Evolutionary conservation across 2,797 vertebrate species (phyloP), one percentile per base, ranked within the genome.

Genomic region (Tympanoctomys barrerae): DNA sequence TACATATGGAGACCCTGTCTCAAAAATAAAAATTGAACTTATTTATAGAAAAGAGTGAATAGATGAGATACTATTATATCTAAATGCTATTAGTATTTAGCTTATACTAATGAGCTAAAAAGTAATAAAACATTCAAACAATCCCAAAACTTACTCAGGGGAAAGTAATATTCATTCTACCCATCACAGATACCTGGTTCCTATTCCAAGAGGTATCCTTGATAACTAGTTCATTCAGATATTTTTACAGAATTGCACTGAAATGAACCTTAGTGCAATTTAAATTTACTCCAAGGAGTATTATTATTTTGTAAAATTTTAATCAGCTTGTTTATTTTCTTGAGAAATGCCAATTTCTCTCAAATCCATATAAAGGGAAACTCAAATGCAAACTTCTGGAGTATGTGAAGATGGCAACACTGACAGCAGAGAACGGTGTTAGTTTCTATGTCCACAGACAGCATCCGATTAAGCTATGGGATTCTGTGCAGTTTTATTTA

Each of bases 221-320:
- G 7, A 7, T 26, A 24, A 49, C 42, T 33, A 49, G 19, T 93
- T 64, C 46, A 52, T 96, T 70, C 86, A 87, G 12, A 82, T 49
- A 77, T 28, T 73, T 73, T 42, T 73, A 82, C 16, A 64, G 28
- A 68, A 84, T 22, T 81, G 26, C 14, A 92, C 26, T 78, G 64
- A 92, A 66, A 90, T 68, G 59, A 92, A 66, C 90, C 95, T 89
- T 62, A 75, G 49, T 71, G 26, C 59, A 61, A 64, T 81, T 96
- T 78, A 89, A 95, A 88, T 80, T 66, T 70, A 70, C 6, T 79
- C 28, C 64, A 36, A 91, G 87, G 36, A 83, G 14, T 90, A 49
- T 61, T 57, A 46, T 57, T 59, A 24, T 19, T 87, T 81, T 42
- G 42, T 70, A 68, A 85, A 92, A 66, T 82, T 64, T 22, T 73